Conservation (phyloP, 23 tunicate species). For the Trididemnum miniatum region DNA sequence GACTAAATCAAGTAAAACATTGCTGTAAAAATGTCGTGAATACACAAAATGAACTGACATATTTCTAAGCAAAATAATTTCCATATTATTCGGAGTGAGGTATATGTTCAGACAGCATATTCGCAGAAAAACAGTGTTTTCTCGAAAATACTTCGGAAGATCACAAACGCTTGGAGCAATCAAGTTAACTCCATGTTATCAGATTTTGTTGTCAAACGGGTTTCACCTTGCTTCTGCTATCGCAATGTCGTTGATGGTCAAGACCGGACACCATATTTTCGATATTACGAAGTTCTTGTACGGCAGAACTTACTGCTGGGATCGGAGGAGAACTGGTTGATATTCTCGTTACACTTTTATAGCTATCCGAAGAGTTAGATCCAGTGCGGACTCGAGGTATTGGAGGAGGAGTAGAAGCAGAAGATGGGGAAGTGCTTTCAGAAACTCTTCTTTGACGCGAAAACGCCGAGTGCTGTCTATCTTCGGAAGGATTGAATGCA, state of each 20-base stretch:
- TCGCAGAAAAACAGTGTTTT: background rate
- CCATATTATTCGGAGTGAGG: background rate
- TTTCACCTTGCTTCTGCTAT: background rate
- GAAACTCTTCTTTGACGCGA: constrained; percentile 43
- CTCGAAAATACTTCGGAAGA: too few relatives aligned
- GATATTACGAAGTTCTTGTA: constrained; percentile 30
- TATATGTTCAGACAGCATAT: background rate
- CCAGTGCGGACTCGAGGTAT: constrained; percentile 51
- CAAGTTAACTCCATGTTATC: too few relatives aligned
- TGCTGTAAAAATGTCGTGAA: too few relatives aligned
- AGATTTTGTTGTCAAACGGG: background rate
- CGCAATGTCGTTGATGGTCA: background rate
- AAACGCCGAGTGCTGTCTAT: constrained; percentile 22
- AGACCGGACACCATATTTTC: constrained; percentile 30
- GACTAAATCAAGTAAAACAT: too few relatives aligned
- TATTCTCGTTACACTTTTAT: background rate
- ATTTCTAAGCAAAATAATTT: too few relatives aligned
- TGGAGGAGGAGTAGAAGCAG: constrained; percentile 56
- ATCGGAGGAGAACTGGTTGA: background rate
- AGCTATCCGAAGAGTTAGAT: constrained; percentile 44
- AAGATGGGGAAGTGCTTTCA: constrained; percentile 47
- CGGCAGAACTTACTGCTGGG: constrained; percentile 23
- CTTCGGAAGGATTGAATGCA: background rate
- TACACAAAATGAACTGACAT: too few relatives aligned
- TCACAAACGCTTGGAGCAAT: too few relatives aligned